These are phyloP conservation scores for Tangara arthus DNA, from an alignment of 2,797 vertebrate species.

Conservation along the genomic window DNA sequence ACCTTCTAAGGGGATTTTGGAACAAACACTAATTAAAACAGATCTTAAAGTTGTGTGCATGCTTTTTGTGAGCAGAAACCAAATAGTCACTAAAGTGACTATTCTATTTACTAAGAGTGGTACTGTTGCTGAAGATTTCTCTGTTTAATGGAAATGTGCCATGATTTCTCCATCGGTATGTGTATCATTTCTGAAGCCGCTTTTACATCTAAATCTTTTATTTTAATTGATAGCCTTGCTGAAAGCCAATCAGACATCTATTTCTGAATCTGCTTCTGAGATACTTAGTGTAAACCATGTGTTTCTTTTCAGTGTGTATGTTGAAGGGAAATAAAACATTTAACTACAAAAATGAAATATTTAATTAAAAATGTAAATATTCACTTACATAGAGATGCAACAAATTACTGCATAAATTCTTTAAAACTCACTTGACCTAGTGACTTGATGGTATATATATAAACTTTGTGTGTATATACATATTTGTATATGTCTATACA, in stretches of 20 bases:
- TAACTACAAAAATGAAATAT: slow-evolving; percentile 50
- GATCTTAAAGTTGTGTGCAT: slow-evolving; percentile 92
- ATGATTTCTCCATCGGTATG: slow-evolving; percentile 84
- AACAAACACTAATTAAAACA: slow-evolving; percentile 82
- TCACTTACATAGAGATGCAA: background rate
- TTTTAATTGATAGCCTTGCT: slow-evolving; percentile 84
- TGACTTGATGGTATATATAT: slow-evolving; percentile 22
- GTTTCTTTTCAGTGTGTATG: slow-evolving; percentile 72
- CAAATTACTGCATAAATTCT: slow-evolving; percentile 29
- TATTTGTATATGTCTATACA: slow-evolving; percentile 40
- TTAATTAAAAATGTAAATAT: slow-evolving; percentile 52
- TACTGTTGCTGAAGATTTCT: slow-evolving; percentile 81
- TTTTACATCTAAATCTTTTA: slow-evolving; percentile 75
- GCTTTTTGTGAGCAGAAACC: slow-evolving; percentile 87
- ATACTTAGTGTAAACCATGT: slow-evolving; percentile 66
- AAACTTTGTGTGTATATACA: slow-evolving; percentile 28
- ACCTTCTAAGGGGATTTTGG: slow-evolving; percentile 89
- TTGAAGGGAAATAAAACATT: slow-evolving; percentile 65
- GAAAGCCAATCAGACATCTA: slow-evolving; percentile 86
- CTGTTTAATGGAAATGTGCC: slow-evolving; percentile 83
- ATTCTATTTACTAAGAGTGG: slow-evolving; percentile 75
- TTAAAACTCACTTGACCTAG: slow-evolving; percentile 42
- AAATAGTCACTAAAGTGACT: slow-evolving; percentile 72
- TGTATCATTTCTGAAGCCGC: slow-evolving; percentile 82
- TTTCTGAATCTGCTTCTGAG: slow-evolving; percentile 71